Conservation (phyloP, 2,888 invertebrate genomes). For the Pyralis farinalis region DNA sequence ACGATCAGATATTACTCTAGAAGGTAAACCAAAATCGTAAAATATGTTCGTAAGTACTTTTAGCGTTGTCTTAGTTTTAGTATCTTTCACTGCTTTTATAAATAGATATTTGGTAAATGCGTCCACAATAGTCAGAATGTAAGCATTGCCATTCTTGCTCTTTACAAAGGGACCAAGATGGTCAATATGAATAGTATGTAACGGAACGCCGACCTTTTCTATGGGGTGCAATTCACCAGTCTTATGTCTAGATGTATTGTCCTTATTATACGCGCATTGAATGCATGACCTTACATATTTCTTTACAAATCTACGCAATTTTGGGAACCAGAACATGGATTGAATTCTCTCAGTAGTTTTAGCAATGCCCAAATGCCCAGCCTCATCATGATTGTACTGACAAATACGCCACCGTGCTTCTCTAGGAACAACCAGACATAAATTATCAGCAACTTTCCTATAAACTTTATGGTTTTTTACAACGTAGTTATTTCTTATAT, state of each 20-base stretch:
- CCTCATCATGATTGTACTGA: conserved; percentile 39
- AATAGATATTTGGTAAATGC: too few species aligned
- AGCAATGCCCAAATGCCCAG: conserved; percentile 39
- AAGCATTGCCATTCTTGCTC: conserved; percentile 31
- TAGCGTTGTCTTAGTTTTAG: too few species aligned
- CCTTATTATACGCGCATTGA: background rate
- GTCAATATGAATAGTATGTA: conserved; percentile 50
- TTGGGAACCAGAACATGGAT: conserved; percentile 47
- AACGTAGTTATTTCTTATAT: too few species aligned
- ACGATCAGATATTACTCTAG: too few species aligned
- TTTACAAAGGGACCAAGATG: conserved; percentile 48
- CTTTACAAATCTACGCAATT: background rate
- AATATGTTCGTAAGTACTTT: too few species aligned
- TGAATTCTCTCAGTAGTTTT: too few species aligned
- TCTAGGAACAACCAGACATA: conserved; percentile 35
- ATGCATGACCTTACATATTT: background rate
- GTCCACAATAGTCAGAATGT: too few species aligned
- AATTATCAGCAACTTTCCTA: conserved; percentile 8
- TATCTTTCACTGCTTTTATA: too few species aligned
- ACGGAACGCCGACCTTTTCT: conserved; percentile 37
- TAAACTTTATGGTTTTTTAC: too few species aligned
- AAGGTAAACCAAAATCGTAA: too few species aligned
- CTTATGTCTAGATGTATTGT: conserved; percentile 16
- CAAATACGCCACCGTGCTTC: conserved; percentile 31
- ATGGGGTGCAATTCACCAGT: conserved; percentile 43